A percentile compares a stretch with the other conserved stretches of the same genome.
phyloP scores from a whole-genome alignment of 1,140 invertebrate species.

The Papilio polyxenes region DNA sequence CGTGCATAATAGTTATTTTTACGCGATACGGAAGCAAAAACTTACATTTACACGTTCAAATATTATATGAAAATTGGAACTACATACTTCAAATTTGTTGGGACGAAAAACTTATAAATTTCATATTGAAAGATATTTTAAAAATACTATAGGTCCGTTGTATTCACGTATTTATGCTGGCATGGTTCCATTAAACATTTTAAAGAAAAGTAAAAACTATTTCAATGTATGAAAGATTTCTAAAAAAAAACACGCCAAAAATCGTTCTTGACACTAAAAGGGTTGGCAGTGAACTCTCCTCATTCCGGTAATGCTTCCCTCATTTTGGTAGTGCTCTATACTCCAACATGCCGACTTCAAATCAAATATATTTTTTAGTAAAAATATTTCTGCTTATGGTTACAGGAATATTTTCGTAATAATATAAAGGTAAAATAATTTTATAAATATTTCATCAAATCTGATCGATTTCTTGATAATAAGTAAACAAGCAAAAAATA shows the following conservation, averaged over 20 bases:
- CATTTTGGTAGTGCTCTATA: conserved; percentile 36
- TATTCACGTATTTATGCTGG: neutral
- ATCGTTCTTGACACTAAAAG: conserved; percentile 33
- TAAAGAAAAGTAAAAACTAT: conserved; percentile 6
- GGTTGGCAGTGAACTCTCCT: conserved; percentile 36
- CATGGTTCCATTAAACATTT: neutral
- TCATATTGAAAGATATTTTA: neutral
- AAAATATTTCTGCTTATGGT: conserved; percentile 6
- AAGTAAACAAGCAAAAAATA: too few relatives aligned
- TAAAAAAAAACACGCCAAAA: conserved; percentile 20
- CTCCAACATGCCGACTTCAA: conserved; percentile 6
- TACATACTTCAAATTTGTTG: neutral
- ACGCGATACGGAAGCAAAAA: neutral
- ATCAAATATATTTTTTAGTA: conserved; percentile 2
- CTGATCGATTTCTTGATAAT: too few relatives aligned
- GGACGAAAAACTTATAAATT: neutral
- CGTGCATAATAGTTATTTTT: neutral
- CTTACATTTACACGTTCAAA: too few relatives aligned
- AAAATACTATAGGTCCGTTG: neutral
- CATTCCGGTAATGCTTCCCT: conserved; percentile 32
- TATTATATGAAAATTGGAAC: too few relatives aligned
- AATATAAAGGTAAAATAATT: neutral
- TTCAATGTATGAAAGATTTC: conserved; percentile 4
- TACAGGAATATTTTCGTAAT: neutral
- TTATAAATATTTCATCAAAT: neutral